Evolutionary conservation across 2,797 vertebrate genomes (phyloP), one percentile per base, ranked within the genome.

Genomic region (Clarias fuscus): DNA sequence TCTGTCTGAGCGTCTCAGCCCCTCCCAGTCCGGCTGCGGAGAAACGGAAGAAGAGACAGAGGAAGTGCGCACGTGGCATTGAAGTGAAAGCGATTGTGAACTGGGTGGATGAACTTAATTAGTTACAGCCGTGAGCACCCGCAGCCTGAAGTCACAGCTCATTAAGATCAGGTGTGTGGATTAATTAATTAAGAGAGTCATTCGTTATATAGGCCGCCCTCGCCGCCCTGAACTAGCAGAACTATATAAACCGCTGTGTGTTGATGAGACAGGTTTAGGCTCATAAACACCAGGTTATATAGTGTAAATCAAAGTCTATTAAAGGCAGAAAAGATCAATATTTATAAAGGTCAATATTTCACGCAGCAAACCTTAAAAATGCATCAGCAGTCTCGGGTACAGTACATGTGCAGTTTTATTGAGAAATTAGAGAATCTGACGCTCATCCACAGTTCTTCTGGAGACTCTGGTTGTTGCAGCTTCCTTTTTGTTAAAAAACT

Each of bases 121-220:
- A 85, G 82, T 86, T 87, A 86, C 88, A 88, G 88, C 71, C 37
- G 75, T 86, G 83, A 90, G 78, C 85, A 83, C 59, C 86, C 78
- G 70, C 84, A 86, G 88, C 88, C 88, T 78, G 82, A 70, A 89
- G 88, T 87, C 82, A 89, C 79, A 76, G 85, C 88, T 88, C 86
- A 90, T 89, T 90, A 89, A 82, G 84, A 87, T 88, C 86, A 91
- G 87, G 86, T 88, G 86, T 89, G 90, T 70, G 86, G 65, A 89
- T 86, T 89, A 72, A 90, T 87, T 88, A 86, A 91, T 91, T 88
- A 90, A 86, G 88, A 86, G 78, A 83, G 83, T 40, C 86, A 85
- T 87, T 80, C 83, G 86, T 88, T 87, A 87, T 87, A 87, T 56
- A 87, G 71, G 83, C 78, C 65, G 70, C 80, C 68, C 86, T 83